A percentile compares a stretch with the other conserved stretches of the same genome.
Conservation (phyloP, 2,113 vertebrate species). For the Bubo bubo region DNA sequence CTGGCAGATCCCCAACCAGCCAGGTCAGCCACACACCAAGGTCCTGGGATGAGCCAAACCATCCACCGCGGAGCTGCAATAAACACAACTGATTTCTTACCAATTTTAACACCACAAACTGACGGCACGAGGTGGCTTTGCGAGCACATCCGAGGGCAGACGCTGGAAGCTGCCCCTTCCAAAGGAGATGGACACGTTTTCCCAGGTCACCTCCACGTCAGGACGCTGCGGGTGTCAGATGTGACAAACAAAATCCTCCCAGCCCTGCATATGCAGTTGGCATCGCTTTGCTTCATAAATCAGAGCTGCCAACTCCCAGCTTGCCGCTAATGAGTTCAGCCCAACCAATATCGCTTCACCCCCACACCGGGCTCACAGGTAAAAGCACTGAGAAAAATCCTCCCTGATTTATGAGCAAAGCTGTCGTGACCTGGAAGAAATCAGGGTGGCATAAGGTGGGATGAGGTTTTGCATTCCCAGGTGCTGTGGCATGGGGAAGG, state of each 20-base stretch:
- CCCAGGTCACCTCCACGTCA: not conserved
- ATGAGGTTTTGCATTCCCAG: not conserved
- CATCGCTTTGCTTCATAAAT: not conserved
- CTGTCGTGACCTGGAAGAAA: not conserved
- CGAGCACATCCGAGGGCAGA: not conserved
- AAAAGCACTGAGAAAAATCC: not conserved
- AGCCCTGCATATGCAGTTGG: not conserved
- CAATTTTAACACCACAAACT: not conserved
- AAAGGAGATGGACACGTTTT: rapidly evolving
- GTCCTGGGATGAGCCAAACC: not conserved
- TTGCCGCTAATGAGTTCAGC: not conserved
- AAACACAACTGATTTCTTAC: not conserved
- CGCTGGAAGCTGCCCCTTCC: rapidly evolving
- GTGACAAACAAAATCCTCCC: not conserved
- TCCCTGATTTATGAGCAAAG: constrained; percentile 30
- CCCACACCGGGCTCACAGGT: rapidly evolving
- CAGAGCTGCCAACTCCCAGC: constrained; percentile 28
- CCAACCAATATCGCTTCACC: not conserved
- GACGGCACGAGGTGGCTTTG: not conserved
- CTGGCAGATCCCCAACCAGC: not conserved
- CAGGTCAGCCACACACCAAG: rapidly evolving
- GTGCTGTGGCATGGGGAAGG: not conserved
- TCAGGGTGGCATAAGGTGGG: not conserved
- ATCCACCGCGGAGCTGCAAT: not conserved
- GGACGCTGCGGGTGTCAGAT: not conserved